phyloP scores from a whole-genome alignment of 2,888 invertebrate species.

The Dicyrtomina minuta region DNA sequence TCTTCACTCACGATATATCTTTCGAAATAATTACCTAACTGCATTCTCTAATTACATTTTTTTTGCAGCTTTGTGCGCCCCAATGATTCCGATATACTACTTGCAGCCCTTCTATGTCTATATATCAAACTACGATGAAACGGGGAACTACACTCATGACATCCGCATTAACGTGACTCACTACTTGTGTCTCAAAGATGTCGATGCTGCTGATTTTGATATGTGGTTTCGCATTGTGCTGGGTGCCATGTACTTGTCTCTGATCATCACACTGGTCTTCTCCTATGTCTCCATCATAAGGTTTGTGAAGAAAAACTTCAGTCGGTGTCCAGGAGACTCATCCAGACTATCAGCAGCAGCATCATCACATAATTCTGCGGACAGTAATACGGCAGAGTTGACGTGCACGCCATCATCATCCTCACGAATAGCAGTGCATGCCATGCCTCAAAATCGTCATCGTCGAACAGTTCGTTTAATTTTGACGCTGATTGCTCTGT shows the following conservation, averaged over 20 bases:
- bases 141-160: neutral
- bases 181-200: constrained; percentile 34
- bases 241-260: constrained; percentile 33
- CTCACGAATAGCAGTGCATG: too few relatives aligned
- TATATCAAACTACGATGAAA: neutral
- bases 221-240: constrained; percentile 34
- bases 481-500: too few relatives aligned
- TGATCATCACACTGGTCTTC: constrained; percentile 37
- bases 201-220: constrained; percentile 24
- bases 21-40: too few relatives aligned
- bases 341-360: neutral
- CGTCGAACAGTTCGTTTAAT: too few relatives aligned
- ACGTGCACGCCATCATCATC: too few relatives aligned
- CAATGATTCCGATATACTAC: constrained; percentile 38
- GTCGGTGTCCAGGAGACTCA: neutral
- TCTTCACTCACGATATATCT: too few relatives aligned
- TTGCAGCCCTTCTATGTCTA: constrained; percentile 32
- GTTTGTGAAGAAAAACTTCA: constrained; percentile 39
- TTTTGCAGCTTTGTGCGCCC: constrained; percentile 30
- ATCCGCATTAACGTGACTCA: constrained; percentile 29
- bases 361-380: neutral
- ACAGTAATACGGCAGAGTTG: too few relatives aligned
- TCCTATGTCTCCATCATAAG: constrained; percentile 47
- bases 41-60: too few relatives aligned
- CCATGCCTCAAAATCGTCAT: too few relatives aligned